Evolutionary conservation across 1,140 invertebrate species (phyloP).

Genomic region (Acromyrmex heyeri): DNA sequence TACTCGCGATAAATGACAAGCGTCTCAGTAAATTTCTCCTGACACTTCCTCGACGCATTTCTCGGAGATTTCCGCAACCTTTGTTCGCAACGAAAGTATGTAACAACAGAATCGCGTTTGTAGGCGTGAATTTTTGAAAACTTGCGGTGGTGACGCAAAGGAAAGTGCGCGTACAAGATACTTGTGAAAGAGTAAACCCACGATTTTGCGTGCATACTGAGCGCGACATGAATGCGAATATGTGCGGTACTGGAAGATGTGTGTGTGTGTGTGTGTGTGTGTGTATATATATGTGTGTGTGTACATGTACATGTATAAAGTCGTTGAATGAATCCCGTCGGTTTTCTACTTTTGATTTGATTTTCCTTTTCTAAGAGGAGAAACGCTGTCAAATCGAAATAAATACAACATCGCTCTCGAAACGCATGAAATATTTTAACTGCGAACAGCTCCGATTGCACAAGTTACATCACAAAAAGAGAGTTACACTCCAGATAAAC

Average conservation of each 20-base stretch:
- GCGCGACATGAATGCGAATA: slow-evolving; percentile 29
- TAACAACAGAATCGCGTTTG: background rate
- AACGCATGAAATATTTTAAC: slow-evolving; percentile 30
- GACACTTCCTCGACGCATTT: background rate
- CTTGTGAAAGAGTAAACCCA: slow-evolving; percentile 13
- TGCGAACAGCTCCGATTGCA: background rate
- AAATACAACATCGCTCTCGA: slow-evolving; percentile 14
- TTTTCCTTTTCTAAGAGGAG: background rate
- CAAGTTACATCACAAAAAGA: background rate
- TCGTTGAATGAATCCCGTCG: slow-evolving; percentile 10
- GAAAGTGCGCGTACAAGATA: slow-evolving; percentile 10
- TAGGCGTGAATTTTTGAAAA: slow-evolving; percentile 51
- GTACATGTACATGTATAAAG: slow-evolving; percentile 14
- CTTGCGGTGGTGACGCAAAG: background rate
- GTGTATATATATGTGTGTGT: slow-evolving; percentile 61
- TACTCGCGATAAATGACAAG: slow-evolving; percentile 6
- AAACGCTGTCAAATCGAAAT: slow-evolving; percentile 20
- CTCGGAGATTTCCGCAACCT: slow-evolving; percentile 2
- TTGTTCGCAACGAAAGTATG: background rate
- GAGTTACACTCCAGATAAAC: background rate
- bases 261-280: slow-evolving; percentile 61
- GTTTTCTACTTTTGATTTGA: slow-evolving; percentile 39
- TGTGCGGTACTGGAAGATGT: slow-evolving; percentile 11
- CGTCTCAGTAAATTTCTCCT: background rate
- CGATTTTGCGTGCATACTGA: slow-evolving; percentile 27